Evolutionary conservation across 2,113 vertebrate species (phyloP).

Genomic region (Mus spicilegus): DNA sequence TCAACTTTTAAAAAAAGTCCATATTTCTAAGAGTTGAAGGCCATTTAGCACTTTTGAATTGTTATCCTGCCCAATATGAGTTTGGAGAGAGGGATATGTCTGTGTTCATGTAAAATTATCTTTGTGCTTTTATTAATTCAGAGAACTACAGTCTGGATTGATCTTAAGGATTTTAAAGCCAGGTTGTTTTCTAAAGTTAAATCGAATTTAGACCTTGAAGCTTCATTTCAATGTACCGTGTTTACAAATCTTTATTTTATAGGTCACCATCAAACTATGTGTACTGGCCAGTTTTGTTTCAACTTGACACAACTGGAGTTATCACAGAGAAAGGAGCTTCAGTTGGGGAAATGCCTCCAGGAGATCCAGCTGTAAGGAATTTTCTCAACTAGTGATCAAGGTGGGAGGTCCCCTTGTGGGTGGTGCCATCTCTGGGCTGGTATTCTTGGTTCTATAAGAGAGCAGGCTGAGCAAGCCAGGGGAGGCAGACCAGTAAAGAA

Average conservation of each 20-base stretch:
- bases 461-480: too few relatives aligned
- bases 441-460: too few relatives aligned
- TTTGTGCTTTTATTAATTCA: not conserved
- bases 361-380: too few relatives aligned
- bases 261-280: not conserved
- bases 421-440: too few relatives aligned
- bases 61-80: not conserved
- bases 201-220: not conserved
- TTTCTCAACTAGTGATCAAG: too few relatives aligned
- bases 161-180: not conserved
- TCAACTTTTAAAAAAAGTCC: not conserved
- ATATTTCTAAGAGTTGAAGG: not conserved
- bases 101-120: not conserved
- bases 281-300: too few relatives aligned
- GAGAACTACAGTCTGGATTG: too few relatives aligned
- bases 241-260: not conserved
- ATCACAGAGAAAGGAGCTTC: too few relatives aligned
- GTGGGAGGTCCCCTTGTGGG: too few relatives aligned
- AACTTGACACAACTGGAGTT: too few relatives aligned
- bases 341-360: too few relatives aligned
- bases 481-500: too few relatives aligned
- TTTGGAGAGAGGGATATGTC: not conserved
- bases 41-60: not conserved
- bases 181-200: conserved; percentile 27
- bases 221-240: not conserved